Evolutionary conservation across 2,113 vertebrate genomes (phyloP).

Genomic region (Calypte anna): DNA sequence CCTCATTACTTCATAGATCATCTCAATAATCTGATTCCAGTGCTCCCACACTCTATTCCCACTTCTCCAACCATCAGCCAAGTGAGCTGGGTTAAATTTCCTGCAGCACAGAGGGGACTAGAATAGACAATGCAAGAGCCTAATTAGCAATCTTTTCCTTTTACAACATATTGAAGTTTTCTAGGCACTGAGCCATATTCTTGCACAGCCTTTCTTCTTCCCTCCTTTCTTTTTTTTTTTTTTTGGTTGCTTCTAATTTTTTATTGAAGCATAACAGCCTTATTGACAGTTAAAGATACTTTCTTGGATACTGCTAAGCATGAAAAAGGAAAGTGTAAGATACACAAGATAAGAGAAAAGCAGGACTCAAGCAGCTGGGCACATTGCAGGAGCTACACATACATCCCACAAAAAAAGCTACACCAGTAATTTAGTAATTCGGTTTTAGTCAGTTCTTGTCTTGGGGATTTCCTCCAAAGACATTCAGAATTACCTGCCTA

Average conservation of each 20-base stretch:
- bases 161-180: constrained; percentile 70
- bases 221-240: neutral
- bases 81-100: constrained; percentile 61
- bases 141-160: constrained; percentile 68
- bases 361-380: neutral
- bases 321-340: constrained; percentile 27
- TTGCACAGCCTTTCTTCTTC: constrained; percentile 32
- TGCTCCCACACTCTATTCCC: constrained; percentile 62
- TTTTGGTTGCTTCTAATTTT: constrained; percentile 49
- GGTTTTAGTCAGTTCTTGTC: constrained; percentile 20
- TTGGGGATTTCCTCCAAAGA: neutral
- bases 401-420: neutral
- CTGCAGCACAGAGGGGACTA: constrained; percentile 1
- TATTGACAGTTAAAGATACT: constrained; percentile 48
- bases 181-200: constrained; percentile 63
- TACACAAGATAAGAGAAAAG: constrained; percentile 1
- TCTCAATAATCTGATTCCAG: constrained; percentile 65
- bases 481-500: neutral
- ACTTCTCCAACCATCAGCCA: constrained; percentile 48
- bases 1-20: constrained; percentile 68
- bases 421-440: constrained; percentile 7
- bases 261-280: constrained; percentile 42
- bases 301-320: neutral
- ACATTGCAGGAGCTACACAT: neutral
- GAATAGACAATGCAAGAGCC: constrained; percentile 35